Evolutionary conservation across 2,113 vertebrate species (phyloP).

Genomic region (Typhlomys cinereus): DNA sequence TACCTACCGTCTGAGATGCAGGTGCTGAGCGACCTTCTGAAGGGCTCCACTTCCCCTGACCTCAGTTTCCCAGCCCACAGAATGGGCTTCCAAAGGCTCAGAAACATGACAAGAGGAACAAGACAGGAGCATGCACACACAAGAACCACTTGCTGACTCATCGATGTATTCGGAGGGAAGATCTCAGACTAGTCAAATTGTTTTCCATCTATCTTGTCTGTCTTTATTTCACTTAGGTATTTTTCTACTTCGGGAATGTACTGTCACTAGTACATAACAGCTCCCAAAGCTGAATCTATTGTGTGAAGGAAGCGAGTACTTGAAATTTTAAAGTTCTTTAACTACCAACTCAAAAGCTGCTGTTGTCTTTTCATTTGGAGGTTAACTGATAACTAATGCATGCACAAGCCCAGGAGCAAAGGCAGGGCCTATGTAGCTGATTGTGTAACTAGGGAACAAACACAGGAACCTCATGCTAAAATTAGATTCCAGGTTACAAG

Average conservation of each 20-base stretch:
- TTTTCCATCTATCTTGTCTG: background rate
- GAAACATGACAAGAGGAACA: background rate
- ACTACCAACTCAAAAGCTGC: background rate
- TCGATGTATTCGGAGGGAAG: background rate
- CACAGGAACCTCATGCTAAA: background rate
- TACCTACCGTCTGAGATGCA: background rate
- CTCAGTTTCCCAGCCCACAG: conserved; percentile 66
- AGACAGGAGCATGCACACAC: background rate
- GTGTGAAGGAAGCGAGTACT: background rate
- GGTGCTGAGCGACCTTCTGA: background rate
- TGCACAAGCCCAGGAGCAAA: background rate
- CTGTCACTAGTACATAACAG: background rate
- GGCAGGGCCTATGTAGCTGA: background rate
- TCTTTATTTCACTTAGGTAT: background rate
- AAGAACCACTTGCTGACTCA: background rate
- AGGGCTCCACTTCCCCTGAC: background rate
- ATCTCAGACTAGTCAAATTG: background rate
- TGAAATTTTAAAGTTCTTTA: conserved; percentile 31
- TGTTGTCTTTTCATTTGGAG: background rate
- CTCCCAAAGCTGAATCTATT: background rate
- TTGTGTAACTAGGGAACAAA: conserved; percentile 3
- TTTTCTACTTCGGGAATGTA: conserved; percentile 18
- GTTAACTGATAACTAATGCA: background rate
- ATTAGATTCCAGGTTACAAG: conserved; percentile 38
- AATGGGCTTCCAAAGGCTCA: background rate